These are phyloP conservation scores for Notarius quadriscutis DNA, from an alignment of 2,113 vertebrate species.

Conservation along the genomic window DNA sequence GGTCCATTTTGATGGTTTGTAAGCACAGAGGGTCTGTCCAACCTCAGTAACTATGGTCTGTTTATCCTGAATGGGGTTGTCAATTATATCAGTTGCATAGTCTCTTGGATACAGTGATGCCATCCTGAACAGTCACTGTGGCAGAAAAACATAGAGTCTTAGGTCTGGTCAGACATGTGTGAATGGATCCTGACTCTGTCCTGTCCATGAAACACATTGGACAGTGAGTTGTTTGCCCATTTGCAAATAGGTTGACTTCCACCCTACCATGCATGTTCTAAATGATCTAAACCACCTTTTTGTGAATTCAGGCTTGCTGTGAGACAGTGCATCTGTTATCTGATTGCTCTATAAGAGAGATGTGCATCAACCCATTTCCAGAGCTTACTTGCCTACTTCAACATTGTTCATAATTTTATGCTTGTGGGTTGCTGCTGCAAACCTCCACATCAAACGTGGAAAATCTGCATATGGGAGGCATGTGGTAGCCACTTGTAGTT, in stretches of 20 bases:
- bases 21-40: too few relatives aligned
- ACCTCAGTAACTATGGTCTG: not conserved
- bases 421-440: not conserved
- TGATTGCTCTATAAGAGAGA: not conserved
- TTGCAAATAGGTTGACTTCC: not conserved
- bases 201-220: not conserved
- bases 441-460: not conserved
- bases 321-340: not conserved
- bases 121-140: not conserved
- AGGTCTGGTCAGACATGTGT: not conserved
- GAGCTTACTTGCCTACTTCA: not conserved
- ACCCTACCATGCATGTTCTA: not conserved
- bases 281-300: not conserved
- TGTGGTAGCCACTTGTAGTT: not conserved
- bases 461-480: not conserved
- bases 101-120: not conserved
- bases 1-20: not conserved
- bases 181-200: not conserved
- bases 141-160: not conserved
- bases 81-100: not conserved
- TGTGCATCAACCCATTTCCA: not conserved
- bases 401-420: not conserved
- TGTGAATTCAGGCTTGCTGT: not conserved
- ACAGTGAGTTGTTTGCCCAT: not conserved
- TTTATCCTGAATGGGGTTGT: too few relatives aligned